Base-by-base conservation (phyloP, 2,888 invertebrate genomes). In the Halocaridina rubra region DNA sequence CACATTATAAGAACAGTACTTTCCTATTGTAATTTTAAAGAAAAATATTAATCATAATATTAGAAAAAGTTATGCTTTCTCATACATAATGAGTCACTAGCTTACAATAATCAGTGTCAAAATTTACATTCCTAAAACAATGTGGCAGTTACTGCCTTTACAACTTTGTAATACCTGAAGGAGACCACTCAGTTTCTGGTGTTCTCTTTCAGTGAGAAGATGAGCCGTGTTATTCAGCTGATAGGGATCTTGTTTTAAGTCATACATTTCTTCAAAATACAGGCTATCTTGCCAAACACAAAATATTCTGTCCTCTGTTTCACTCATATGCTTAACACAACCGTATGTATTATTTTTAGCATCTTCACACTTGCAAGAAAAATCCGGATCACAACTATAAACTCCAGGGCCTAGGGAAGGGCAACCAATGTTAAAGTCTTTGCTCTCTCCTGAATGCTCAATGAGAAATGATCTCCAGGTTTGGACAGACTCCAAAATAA, bases 361-460 rank as follows among this genome's bases (percentile, higher is more conserved):
- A 91, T 97, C 97, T 90, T 97, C 95, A 90, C 97, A 97, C 89
- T 97, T 96, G 91, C 97, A 97, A 81, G 90, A 90, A 81, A 82
- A 88, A 24, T 80, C 39, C 19, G 84, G 84, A 53, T 69, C 89
- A 64, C 88, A 88, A 39, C 82, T 85, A 29, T 19, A 30, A 61
- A 86, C 53, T 22, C 84, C 80, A n/a, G 39, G 59, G n/a, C 79
- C 82, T 19, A 64, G 46, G 67, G 27, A 46, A 30, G 69, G 59
- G 27, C 69, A 79, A 5, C 80, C 85, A 4, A 93, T 93, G 0
- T 92, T 92, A 0, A 91, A 90, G 0, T 90, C 89, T 82, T 93
- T 93, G 1, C 93, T 94, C 90, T 97, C 97, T 0, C 97, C 97
- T 89, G 93, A 93, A 90, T 97, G 96, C 90, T 97, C 96, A 30